These are phyloP conservation scores for Boleophthalmus pectinirostris DNA, from an alignment of 2,113 vertebrate genomes.

Conservation along the genomic window DNA sequence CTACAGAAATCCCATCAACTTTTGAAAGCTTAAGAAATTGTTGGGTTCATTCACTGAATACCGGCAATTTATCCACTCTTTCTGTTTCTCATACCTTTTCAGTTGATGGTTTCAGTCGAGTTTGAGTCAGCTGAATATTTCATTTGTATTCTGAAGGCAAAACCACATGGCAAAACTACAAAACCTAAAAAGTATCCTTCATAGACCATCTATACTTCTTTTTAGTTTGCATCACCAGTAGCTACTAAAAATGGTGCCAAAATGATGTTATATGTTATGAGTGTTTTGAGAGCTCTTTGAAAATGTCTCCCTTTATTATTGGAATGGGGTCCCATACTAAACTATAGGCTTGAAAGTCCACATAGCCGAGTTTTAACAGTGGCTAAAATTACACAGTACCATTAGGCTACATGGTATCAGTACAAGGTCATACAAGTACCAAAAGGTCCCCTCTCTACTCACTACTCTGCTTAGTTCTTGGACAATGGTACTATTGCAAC, in stretches of 20 bases:
- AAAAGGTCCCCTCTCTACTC: neutral
- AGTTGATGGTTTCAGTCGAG: slow-evolving; percentile 30
- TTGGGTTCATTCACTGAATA: slow-evolving; percentile 9
- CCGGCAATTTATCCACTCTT: slow-evolving; percentile 14
- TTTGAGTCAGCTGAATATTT: slow-evolving; percentile 25
- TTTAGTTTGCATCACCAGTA: slow-evolving; percentile 6
- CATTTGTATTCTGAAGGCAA: neutral
- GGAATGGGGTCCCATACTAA: no score
- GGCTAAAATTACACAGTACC: no score
- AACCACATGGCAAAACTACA: slow-evolving; percentile 1
- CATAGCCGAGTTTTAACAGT: no score
- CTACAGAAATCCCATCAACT: slow-evolving; percentile 17
- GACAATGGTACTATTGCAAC: slow-evolving; percentile 43
- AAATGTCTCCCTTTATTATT: no score
- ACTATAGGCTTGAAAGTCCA: no score
- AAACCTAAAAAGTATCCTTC: slow-evolving; percentile 2
- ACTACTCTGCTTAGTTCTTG: neutral
- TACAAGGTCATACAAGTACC: no score
- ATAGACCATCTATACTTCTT: neutral
- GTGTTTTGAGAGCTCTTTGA: no score
- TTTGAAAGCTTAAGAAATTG: slow-evolving; percentile 34
- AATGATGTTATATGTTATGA: no score
- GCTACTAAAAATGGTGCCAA: neutral
- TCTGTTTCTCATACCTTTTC: slow-evolving; percentile 24
- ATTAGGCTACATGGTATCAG: no score